phyloP scores from a whole-genome alignment of 2,113 vertebrate species.

The Nerophis lumbriciformis region DNA sequence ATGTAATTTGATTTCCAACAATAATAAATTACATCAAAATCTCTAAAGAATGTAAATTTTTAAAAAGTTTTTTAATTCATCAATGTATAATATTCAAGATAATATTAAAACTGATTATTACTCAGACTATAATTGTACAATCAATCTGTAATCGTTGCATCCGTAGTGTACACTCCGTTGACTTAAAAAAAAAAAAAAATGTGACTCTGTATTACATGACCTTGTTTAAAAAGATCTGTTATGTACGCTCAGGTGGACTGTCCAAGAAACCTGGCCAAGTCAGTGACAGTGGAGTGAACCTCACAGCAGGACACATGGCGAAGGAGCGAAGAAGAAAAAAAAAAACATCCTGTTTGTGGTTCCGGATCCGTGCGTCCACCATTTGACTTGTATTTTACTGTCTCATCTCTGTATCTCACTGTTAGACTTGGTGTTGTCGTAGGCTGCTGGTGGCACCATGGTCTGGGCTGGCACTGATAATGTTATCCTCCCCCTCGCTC shows the following conservation, averaged over 20 bases:
- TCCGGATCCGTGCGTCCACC: conserved; percentile 20
- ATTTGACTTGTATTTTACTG: conserved; percentile 26
- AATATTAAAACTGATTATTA: too few relatives aligned
- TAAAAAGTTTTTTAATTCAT: too few relatives aligned
- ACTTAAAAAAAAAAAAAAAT: not conserved
- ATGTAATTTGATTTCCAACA: too few relatives aligned
- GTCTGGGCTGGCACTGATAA: conserved; percentile 31
- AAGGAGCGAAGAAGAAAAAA: conserved; percentile 21
- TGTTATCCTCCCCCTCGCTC: conserved; percentile 1
- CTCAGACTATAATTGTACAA: too few relatives aligned
- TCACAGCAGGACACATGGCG: conserved; percentile 14
- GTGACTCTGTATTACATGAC: not conserved
- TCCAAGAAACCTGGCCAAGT: conserved; percentile 97
- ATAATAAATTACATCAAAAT: too few relatives aligned
- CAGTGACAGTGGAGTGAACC: conserved; percentile 92
- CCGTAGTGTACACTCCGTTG: too few relatives aligned
- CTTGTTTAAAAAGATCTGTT: not conserved
- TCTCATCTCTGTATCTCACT: conserved; percentile 33
- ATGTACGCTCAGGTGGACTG: conserved; percentile 84
- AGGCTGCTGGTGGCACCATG: conserved; percentile 32
- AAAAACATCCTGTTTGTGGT: conserved; percentile 17
- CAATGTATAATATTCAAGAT: too few relatives aligned
- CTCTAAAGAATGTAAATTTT: too few relatives aligned
- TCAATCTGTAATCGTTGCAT: too few relatives aligned
- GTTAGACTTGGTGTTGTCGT: conserved; percentile 18